Conservation (phyloP, 35 echinoderm and acorn worm genomes). For the Ophiothrix spiculata region DNA sequence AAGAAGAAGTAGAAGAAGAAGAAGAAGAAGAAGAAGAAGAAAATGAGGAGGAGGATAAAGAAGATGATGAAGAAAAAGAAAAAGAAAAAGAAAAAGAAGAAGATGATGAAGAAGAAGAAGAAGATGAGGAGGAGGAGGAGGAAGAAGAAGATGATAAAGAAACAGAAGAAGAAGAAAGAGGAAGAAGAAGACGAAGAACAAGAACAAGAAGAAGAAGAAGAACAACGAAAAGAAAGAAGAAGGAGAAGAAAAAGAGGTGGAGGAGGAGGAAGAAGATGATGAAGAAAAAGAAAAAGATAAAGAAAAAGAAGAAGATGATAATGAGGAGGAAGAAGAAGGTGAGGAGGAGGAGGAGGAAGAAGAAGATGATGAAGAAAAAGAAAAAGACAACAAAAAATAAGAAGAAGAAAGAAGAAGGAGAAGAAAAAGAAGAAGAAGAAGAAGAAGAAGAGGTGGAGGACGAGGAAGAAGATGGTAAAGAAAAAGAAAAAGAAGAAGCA, state of each 20-base stretch:
- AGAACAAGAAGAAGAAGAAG: conserved; percentile 8
- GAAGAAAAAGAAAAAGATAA: conserved; percentile 5
- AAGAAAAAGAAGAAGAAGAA: conserved; percentile 10
- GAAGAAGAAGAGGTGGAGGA: conserved; percentile 8
- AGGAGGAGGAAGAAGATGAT: background rate
- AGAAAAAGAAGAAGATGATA: background rate
- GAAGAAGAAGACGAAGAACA: too few species aligned
- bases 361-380: background rate
- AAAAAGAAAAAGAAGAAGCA: too few species aligned
- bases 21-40: conserved; percentile 9
- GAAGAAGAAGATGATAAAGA: too few species aligned
- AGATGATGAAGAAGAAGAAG: too few species aligned
- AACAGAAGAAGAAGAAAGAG: too few species aligned
- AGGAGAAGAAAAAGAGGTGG: too few species aligned
- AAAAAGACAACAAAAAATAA: too few species aligned
- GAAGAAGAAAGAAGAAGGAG: conserved; percentile 9
- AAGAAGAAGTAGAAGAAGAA: conserved; percentile 5
- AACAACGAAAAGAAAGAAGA: background rate
- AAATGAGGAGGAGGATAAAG: too few species aligned
- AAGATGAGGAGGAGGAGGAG: too few species aligned
- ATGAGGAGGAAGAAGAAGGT: conserved; percentile 3
- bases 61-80: conserved; percentile 3
- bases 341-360: too few species aligned
- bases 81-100: too few species aligned
- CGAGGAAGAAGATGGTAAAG: too few species aligned